A percentile compares a stretch with the other conserved stretches of the same genome.
Conservation (phyloP, 2,797 vertebrate species). For the Cossypha niveicapilla region DNA sequence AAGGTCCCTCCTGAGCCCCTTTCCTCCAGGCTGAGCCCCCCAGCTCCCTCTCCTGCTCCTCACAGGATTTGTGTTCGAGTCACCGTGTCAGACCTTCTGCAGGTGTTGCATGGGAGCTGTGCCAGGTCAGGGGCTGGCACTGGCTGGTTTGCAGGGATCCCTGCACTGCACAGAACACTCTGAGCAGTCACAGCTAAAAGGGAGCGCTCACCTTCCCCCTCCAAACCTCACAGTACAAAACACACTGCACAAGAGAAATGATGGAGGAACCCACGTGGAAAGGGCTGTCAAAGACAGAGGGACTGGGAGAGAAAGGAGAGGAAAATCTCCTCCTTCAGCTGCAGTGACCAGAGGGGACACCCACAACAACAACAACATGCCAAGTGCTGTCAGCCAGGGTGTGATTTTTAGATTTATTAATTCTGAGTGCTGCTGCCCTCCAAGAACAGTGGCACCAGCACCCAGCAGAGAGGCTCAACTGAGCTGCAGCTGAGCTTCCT, state of each 20-base stretch:
- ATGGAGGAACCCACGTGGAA: background rate
- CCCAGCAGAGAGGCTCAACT: background rate
- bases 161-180: background rate
- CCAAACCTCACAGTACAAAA: rapidly evolving
- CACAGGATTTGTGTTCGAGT: background rate
- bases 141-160: background rate
- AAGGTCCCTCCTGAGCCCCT: too few relatives aligned
- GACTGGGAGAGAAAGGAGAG: background rate
- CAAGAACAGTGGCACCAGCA: background rate
- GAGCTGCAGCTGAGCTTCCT: background rate
- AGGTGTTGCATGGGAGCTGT: background rate
- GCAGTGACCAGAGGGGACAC: background rate
- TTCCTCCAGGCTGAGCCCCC: background rate
- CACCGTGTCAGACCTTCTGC: background rate
- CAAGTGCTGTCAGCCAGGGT: slow-evolving; percentile 2
- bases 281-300: background rate
- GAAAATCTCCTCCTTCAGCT: background rate
- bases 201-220: background rate
- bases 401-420: background rate
- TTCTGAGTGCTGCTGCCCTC: background rate
- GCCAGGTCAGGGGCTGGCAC: background rate
- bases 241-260: background rate
- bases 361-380: background rate
- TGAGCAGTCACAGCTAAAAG: background rate
- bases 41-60: background rate